Percentiles rank a stretch among this genome's conserved stretches.
These are phyloP conservation scores for Dolichomitus sp. DNA, from an alignment of 2,888 invertebrate species.

Conservation along the genomic window DNA sequence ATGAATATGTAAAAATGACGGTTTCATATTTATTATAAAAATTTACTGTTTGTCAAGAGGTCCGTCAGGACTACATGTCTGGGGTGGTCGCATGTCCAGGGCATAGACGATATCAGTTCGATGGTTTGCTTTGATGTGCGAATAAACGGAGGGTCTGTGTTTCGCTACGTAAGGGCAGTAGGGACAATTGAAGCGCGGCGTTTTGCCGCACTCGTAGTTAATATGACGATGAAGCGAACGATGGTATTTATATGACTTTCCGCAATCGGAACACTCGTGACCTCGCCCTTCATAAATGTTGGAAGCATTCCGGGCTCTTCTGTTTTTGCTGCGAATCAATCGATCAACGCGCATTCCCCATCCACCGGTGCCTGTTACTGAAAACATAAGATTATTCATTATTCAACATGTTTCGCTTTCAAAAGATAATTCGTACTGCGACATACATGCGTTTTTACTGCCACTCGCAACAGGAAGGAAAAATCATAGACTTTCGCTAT, in stretches of 20 bases:
- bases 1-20: not conserved
- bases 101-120: conserved; percentile 23
- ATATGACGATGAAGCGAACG: conserved; percentile 69
- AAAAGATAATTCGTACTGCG: not conserved
- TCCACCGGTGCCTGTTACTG: conserved; percentile 5
- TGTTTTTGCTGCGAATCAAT: not conserved
- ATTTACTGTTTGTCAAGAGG: not conserved
- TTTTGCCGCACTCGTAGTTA: conserved; percentile 78
- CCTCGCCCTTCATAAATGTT: not conserved
- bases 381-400: conserved; percentile 33
- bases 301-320: not conserved
- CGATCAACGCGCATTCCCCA: not conserved
- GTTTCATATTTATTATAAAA: not conserved
- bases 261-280: conserved; percentile 44
- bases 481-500: not conserved
- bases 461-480: not conserved
- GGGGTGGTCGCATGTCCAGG: conserved; percentile 4
- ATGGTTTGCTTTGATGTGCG: conserved; percentile 29
- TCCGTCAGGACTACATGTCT: not conserved
- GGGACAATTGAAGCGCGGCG: conserved; percentile 83
- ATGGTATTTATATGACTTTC: conserved; percentile 59
- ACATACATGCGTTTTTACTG: conserved; percentile 13
- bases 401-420: not conserved
- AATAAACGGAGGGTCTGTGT: conserved; percentile 27
- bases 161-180: conserved; percentile 76